These are phyloP conservation scores for Sakesphorus luctuosus DNA, from an alignment of 2,113 vertebrate species.

Conservation along the genomic window DNA sequence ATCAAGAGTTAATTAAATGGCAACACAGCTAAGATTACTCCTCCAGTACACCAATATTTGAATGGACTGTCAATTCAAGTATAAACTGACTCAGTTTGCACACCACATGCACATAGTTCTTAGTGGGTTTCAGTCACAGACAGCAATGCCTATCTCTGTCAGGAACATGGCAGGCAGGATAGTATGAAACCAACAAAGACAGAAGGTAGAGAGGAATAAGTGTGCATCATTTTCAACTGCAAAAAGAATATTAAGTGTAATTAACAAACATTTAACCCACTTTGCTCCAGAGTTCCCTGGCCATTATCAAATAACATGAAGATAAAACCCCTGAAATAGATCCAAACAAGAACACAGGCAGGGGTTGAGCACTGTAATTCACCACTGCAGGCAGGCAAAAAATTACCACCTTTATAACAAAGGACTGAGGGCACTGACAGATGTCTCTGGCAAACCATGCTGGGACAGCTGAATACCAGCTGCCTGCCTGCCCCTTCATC, in stretches of 20 bases:
- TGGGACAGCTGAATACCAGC: constrained; percentile 27
- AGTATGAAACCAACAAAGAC: background rate
- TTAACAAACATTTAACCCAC: constrained; percentile 18
- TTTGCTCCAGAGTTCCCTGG: background rate
- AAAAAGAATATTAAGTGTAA: background rate
- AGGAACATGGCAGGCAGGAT: background rate
- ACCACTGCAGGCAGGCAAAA: constrained; percentile 44
- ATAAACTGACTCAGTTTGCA: background rate
- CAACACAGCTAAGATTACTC: background rate
- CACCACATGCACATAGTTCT: background rate
- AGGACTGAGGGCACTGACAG: background rate
- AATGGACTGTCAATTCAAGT: background rate
- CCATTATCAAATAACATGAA: background rate
- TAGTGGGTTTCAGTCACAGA: background rate
- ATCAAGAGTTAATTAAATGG: constrained; percentile 12
- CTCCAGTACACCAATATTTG: background rate
- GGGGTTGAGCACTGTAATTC: constrained; percentile 21
- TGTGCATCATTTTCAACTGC: background rate
- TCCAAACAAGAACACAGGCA: constrained; percentile 12
- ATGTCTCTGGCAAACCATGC: constrained; percentile 27
- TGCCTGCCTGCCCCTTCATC: background rate
- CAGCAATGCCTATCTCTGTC: background rate
- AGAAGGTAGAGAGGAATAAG: background rate
- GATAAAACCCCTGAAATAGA: background rate
- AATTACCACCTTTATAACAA: constrained; percentile 33